Conservation (phyloP, 2,888 invertebrate genomes). For the Timema cristinae region DNA sequence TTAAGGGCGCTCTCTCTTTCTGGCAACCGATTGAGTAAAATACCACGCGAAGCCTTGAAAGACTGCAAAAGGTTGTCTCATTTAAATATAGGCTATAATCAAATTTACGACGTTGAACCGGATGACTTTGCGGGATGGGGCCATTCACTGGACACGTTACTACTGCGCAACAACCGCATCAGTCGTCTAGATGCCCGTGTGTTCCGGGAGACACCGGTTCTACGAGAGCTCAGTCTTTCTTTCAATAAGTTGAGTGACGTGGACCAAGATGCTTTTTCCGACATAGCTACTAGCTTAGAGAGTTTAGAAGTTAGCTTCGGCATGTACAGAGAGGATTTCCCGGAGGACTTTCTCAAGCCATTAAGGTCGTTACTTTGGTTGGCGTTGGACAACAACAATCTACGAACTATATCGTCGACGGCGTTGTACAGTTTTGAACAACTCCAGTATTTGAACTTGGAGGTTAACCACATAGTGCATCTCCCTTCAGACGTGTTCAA, state of each 20-base stretch:
- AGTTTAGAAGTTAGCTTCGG: constrained; percentile 43
- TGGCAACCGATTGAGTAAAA: constrained; percentile 37
- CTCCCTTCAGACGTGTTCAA: constrained; percentile 40
- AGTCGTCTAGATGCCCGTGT: constrained; percentile 38
- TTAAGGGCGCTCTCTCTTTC: constrained; percentile 35
- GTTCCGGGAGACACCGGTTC: constrained; percentile 41
- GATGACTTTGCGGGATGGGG: constrained; percentile 37
- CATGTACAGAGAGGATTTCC: constrained; percentile 34
- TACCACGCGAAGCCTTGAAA: constrained; percentile 36
- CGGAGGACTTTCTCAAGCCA: constrained; percentile 37
- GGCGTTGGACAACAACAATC: constrained; percentile 41
- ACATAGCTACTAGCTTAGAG: constrained; percentile 38
- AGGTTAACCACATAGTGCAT: constrained; percentile 40
- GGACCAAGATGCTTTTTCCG: constrained; percentile 41
- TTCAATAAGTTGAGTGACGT: constrained; percentile 46
- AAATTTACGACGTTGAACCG: constrained; percentile 35
- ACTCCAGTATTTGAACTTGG: constrained; percentile 41
- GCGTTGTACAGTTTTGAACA: constrained; percentile 38
- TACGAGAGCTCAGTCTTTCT: constrained; percentile 47
- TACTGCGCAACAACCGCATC: constrained; percentile 42
- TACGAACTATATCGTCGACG: constrained; percentile 35
- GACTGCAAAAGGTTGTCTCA: constrained; percentile 40
- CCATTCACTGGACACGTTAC: constrained; percentile 40
- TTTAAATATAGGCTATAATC: constrained; percentile 42
- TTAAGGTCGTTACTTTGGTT: constrained; percentile 40